Evolutionary conservation across 2,113 vertebrate genomes (phyloP), one percentile per base, ranked within the genome.

Genomic region (Carlito syrichta): DNA sequence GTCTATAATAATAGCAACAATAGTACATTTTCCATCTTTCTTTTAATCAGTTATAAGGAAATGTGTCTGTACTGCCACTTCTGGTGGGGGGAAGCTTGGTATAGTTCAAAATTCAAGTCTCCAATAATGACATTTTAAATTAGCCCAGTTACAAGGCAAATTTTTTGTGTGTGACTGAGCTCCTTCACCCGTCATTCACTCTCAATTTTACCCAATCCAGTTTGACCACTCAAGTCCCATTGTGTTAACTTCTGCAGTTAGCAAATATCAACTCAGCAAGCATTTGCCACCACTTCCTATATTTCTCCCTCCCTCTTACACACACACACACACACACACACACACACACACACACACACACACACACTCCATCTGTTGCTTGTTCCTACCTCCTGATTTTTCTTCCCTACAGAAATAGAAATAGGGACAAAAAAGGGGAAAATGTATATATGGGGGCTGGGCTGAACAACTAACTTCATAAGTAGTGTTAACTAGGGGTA

Each of bases 381-480:
- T 96, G 68, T 95, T 97, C 94, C 94, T 97, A 91, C 96, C 77
- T 97, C 95, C 40, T 93, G 82, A 96, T 48, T 96, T 97, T 96
- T 96, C 84, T 97, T 96, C 95, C 89, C 93, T 96, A 89, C 96
- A 89, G 38, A 89, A 98, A 96, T 76, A 95, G 69, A 84, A 95
- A 97, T 97, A 95, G 90, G 52, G 92, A 95, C 71, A 74, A 60
- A 95, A 81, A 94, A 97, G 87, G 97, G 97, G 95, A 89, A 84
- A 97, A 91, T 97, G 96, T 96, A 97, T 89, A 97, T 96, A 97
- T 94, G 50, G 91, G 94, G 85, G 69, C 85, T 95, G 94, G 97
- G 96, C 96, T 97, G 91, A 97, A 86, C 58, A 90, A 5, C 76
- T 91, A 90, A 6, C 78, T 89, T 96, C 71, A 63, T 95, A 96